Base-by-base conservation (phyloP, 2,888 invertebrate species). In the Augiades crinisus region DNA sequence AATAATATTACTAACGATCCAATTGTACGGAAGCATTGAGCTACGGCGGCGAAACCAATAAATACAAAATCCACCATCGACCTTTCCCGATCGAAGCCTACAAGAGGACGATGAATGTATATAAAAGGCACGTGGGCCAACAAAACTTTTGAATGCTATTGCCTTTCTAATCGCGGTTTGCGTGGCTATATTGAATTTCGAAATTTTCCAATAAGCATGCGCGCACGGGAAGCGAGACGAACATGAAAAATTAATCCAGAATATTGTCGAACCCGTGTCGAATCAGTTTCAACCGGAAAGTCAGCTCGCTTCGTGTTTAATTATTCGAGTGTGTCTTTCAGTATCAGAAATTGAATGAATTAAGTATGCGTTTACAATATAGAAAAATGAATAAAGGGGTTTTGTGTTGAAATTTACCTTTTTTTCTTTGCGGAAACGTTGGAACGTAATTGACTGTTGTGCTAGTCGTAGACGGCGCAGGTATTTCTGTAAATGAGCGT, bases 401-500 rank as follows among this genome's bases (percentile, higher is more conserved):
- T 22, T n/a, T n/a, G n/a, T n/a, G 21, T 21, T 16, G 5, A 3
- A 3, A 49, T 47, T 57, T 90, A 93, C 93, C 93, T 91, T 92
- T 93, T 83, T 93, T 94, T 75, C 88, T 92, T 58, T 91, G 85
- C 37, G 92, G 89, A 61, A 90, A 86, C 49, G 92, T 91, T 36
- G 91, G 90, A 21, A 91, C 86, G 67, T 91, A 90, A 70, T 88
- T 89, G 36, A 90, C 81, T 38, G 88, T 84, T 22, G 91, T 91
- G 56, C 91, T 91, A 27, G 92, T 92, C 57, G 95, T 95, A 21
- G 95, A 95, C 24, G 96, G 96, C 16, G 95, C 94, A 36, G 96
- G 95, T 81, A 96, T 95, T 92, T 96, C 96, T 96, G 91, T 24
- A 75, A 87, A 65, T n/a, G n/a, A n/a, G n/a, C n/a, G n/a, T n/a